phyloP scores from a whole-genome alignment of 2,797 vertebrate species.

The Octomys mimax region DNA sequence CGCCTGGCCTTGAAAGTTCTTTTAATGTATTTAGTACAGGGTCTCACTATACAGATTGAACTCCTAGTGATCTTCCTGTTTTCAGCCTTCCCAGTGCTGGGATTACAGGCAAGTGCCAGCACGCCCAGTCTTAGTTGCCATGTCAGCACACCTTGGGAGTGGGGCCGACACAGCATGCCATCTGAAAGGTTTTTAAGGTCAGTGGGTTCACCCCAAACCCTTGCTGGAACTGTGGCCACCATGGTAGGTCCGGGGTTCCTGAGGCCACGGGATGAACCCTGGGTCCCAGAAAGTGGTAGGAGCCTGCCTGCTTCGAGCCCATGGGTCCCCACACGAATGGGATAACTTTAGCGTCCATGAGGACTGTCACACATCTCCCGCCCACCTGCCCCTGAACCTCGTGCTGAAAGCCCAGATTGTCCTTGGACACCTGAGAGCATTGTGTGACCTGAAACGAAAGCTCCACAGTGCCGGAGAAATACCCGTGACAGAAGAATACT shows the following conservation, averaged over 20 bases:
- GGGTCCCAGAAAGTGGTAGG: not conserved
- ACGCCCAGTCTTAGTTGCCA: too few species aligned
- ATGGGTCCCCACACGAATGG: accelerated
- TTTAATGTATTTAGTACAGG: too few species aligned
- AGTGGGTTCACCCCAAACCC: not conserved
- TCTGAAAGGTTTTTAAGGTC: not conserved
- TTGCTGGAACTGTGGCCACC: not conserved
- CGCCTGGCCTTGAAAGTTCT: too few species aligned
- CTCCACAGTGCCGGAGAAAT: not conserved
- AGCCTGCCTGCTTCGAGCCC: not conserved
- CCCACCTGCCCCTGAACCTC: not conserved
- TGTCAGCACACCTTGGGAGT: too few species aligned
- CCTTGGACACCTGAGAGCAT: not conserved
- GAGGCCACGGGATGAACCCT: not conserved
- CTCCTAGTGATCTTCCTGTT: too few species aligned
- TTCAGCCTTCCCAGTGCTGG: too few species aligned
- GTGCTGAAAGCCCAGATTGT: not conserved
- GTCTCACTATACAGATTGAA: too few species aligned
- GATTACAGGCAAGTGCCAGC: too few species aligned
- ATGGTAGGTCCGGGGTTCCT: not conserved
- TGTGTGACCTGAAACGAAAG: not conserved
- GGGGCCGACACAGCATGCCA: too few species aligned
- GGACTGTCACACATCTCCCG: not conserved
- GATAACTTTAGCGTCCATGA: not conserved
- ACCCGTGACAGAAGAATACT: not conserved